Base-by-base conservation (phyloP, 2,888 invertebrate genomes). In the Ectropis crepuscularia region DNA sequence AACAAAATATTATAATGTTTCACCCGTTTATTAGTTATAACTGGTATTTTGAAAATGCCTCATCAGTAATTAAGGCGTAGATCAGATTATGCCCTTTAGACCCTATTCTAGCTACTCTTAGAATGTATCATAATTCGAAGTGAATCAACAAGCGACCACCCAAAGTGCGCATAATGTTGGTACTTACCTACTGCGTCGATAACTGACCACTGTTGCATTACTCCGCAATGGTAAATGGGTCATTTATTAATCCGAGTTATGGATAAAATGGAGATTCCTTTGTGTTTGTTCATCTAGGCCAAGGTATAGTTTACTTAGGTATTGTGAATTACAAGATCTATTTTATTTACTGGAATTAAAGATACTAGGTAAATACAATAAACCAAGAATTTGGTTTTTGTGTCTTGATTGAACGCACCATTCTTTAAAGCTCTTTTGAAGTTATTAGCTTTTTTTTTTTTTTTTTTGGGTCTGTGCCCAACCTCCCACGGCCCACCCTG, bases 111-210 rank as follows among this genome's bases (percentile, higher is more conserved):
- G 4, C 16, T 28, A 28, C 16, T 28, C 16, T 28, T 28, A 28
- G 16, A 28, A 28, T 28, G 16, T 4, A 28, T 28, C 16, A 28
- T 28, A 28, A 28, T 28, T 28, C 16, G 16, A 12, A 11, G 49
- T 53, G 36, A 63, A 43, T 58, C 63, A 39, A 53, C 45, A 53
- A 46, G 43, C 43, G 62, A 64, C 67, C 67, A 61, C 67, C 61
- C 67, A 45, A 41, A 37, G 2, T 10, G 41, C 16, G 41, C 55
- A 39, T 38, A n/a, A 48, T 38, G 38, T 39, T 47, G 10, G 38
- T 16, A 42, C 6, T 9, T 8, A 39, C 12, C 39, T 16, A 37
- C 36, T 45, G n/a, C n/a, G 36, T 7, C 0, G 10, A 37, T 50
- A 38, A 2, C 6, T 54, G 16, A 10, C 10, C 16, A 12, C 43